Percentiles rank a stretch among this genome's conserved stretches.
phyloP scores from a whole-genome alignment of 2,888 invertebrate species.

The Podabrus alpinus region DNA sequence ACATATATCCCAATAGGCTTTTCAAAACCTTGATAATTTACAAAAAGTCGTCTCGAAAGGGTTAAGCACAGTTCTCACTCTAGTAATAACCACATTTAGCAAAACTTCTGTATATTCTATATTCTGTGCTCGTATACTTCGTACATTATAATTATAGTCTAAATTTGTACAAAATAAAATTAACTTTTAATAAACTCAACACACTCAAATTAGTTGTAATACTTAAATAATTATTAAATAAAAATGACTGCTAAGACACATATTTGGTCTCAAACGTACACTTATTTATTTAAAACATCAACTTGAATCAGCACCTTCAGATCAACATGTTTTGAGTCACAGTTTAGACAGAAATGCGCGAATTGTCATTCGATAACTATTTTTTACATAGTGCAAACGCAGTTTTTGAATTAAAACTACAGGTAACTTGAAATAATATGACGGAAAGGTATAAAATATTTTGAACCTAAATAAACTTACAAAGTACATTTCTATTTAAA shows the following conservation, averaged over 20 bases:
- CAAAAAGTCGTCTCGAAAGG: no score
- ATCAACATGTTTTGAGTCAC: background rate
- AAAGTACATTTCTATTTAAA: background rate
- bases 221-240: background rate
- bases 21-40: no score
- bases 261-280: background rate
- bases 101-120: background rate
- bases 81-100: background rate
- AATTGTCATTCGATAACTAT: background rate
- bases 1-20: no score
- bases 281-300: background rate
- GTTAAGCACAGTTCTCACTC: no score
- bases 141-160: background rate
- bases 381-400: background rate
- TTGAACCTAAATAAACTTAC: background rate
- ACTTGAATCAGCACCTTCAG: background rate
- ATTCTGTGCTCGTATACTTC: background rate
- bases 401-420: background rate
- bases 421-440: background rate
- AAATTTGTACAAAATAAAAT: background rate
- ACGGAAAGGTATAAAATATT: background rate
- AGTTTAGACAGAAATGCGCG: background rate
- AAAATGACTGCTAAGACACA: background rate
- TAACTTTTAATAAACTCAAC: background rate
- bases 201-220: background rate